Percentiles rank a stretch among this genome's conserved stretches.
phyloP scores from a whole-genome alignment of 2,797 vertebrate genomes.

The Momotus momota region DNA sequence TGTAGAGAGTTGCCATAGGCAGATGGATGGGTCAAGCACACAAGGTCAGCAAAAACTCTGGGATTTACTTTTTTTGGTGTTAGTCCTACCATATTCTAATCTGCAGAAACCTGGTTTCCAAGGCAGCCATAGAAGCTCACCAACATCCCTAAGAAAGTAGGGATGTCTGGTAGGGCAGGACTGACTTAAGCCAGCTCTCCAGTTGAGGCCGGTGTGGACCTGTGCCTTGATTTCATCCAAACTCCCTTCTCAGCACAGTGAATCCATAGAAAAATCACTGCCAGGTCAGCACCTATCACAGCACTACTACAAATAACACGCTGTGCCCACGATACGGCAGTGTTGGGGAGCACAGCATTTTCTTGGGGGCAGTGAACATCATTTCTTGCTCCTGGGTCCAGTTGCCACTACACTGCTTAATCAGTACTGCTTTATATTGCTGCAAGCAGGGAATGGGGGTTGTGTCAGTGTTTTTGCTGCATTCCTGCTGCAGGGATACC shows the following conservation, averaged over 20 bases:
- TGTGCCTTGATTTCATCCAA: neutral
- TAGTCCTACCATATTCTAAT: neutral
- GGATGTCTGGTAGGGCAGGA: neutral
- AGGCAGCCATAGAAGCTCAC: neutral
- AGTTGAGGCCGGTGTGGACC: neutral
- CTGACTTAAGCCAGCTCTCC: neutral
- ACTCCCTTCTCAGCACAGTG: neutral
- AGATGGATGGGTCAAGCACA: neutral
- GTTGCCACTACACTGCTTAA: neutral
- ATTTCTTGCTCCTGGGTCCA: neutral
- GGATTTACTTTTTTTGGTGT: neutral
- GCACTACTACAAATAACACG: neutral
- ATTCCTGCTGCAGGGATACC: conserved; percentile 24
- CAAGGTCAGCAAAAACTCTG: neutral
- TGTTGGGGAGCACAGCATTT: rapidly evolving
- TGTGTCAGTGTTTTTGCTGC: conserved; percentile 38
- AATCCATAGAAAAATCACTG: neutral
- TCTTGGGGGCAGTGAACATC: neutral
- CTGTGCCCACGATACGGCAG: rapidly evolving
- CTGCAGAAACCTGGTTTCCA: neutral
- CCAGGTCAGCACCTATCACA: neutral
- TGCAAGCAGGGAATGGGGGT: neutral
- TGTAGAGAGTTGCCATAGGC: neutral
- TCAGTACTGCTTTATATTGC: neutral
- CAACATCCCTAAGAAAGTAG: neutral